Conservation (phyloP, 2,888 invertebrate species). For the Acholoe squamosa region DNA sequence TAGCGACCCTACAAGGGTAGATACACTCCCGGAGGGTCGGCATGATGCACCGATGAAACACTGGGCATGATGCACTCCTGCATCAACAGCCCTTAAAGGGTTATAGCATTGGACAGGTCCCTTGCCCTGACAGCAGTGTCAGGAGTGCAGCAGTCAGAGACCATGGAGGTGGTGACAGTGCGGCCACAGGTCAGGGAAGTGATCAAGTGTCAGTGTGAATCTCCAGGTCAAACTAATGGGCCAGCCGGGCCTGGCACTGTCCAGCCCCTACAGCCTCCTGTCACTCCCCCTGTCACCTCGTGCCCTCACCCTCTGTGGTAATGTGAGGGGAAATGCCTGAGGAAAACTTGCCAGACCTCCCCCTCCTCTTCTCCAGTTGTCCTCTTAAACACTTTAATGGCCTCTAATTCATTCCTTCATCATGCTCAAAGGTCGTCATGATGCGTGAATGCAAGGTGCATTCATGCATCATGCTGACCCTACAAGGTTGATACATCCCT, state of each 20-base stretch:
- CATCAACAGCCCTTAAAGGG: no score
- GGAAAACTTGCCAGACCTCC: slow-evolving; percentile 14
- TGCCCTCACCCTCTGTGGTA: neutral
- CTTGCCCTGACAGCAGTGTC: neutral
- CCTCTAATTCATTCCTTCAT: no score
- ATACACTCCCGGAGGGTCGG: no score
- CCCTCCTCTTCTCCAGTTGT: neutral
- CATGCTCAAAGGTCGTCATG: no score
- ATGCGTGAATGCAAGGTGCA: no score
- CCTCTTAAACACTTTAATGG: no score
- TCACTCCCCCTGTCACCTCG: slow-evolving; percentile 12
- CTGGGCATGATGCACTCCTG: no score
- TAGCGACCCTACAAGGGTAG: no score
- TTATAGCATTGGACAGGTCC: slow-evolving; percentile 86
- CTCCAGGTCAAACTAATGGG: slow-evolving; percentile 46
- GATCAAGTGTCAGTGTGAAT: slow-evolving; percentile 56
- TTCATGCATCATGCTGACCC: no score
- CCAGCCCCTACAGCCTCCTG: slow-evolving; percentile 37
- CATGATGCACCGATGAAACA: no score
- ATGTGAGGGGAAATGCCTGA: neutral
- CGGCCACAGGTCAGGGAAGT: slow-evolving; percentile 57
- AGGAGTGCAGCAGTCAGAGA: neutral
- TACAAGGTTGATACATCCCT: no score
- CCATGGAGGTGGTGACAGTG: slow-evolving; percentile 48
- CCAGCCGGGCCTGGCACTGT: slow-evolving; percentile 16